Evolutionary conservation across 2,888 invertebrate genomes (phyloP), one percentile per base, ranked within the genome.

Genomic region (Cistogaster globosa): DNA sequence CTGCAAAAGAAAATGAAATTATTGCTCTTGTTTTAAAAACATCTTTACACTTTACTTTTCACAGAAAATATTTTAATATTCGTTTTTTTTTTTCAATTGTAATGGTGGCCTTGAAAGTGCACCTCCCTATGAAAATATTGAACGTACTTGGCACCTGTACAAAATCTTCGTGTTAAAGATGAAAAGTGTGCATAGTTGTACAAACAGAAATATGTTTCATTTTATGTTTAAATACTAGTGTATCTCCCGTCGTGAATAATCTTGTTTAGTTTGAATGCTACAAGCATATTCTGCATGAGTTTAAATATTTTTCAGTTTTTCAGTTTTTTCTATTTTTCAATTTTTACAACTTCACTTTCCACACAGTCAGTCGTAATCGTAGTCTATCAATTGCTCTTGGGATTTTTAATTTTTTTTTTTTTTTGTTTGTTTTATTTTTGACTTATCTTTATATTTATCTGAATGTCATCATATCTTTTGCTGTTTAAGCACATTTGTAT

Each of bases 391-490:
- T 48, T 48, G 45, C 45, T 48, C 45, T 14, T 2, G 32, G 32
- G 32, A 32, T 32, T 32, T 32, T 14, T 16, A 42, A 12, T 57
- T 57, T 26, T 14, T 67, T 22, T 26, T 45, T 20, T 20, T 55
- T 75, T 57, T 67, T n/a, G 42, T 53, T n/a, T n/a, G n/a, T n/a
- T 55, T 68, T 55, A 7, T 62, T 42, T 26, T 72, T 55, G 12
- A 74, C 85, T 85, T 85, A 85, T 85, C 85, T 85, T 76, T 79
- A 76, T 82, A 82, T 85, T 85, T 85, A 85, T 85, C 85, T 75
- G 51, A 75, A 82, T 85, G 85, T 85, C 85, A 85, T 85, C 85
- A 82, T 85, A 85, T 85, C 85, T 85, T 85, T 82, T 75, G 78
- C 85, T 85, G 82, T 85, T 85, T 85, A 85, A 82, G 82, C 82